These are phyloP conservation scores for Atta colombica DNA, from an alignment of 1,140 invertebrate species.

Conservation along the genomic window DNA sequence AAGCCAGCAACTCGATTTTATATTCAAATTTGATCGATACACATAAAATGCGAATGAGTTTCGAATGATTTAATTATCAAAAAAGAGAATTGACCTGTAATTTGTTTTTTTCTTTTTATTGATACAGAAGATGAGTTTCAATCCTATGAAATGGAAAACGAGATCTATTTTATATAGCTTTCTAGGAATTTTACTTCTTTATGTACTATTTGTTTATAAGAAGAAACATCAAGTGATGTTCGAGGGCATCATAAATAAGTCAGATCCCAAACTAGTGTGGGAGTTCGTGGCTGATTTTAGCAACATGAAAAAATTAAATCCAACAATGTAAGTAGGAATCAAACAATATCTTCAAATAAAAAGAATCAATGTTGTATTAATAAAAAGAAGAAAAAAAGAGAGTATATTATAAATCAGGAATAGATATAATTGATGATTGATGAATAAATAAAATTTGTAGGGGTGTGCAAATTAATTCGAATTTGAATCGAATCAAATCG, in stretches of 20 bases:
- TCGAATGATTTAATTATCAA: not conserved
- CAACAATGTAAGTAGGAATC: slow-evolving; percentile 89
- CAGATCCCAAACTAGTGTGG: slow-evolving; percentile 89
- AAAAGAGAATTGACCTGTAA: not conserved
- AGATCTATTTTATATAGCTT: slow-evolving; percentile 69
- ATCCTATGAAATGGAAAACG: slow-evolving; percentile 85
- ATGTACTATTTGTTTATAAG: slow-evolving; percentile 81
- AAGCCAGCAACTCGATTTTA: not conserved
- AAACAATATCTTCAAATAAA: not conserved
- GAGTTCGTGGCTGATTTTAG: slow-evolving; percentile 92
- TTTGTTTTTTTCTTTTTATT: not conserved
- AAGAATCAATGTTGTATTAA: not conserved
- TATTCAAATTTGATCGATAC: not conserved
- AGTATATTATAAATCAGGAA: not conserved
- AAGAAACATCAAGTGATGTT: slow-evolving; percentile 78
- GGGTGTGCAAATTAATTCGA: no score
- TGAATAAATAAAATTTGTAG: no score
- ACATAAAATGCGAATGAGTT: not conserved
- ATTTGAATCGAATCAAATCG: no score
- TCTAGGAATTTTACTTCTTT: slow-evolving; percentile 67
- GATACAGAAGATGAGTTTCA: slow-evolving; percentile 78
- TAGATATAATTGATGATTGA: no score
- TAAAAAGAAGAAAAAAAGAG: not conserved
- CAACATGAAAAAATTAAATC: slow-evolving; percentile 91
- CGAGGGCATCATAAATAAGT: slow-evolving; percentile 85